Conservation (phyloP, 2,888 invertebrate genomes). For the Exocentrus adspersus region DNA sequence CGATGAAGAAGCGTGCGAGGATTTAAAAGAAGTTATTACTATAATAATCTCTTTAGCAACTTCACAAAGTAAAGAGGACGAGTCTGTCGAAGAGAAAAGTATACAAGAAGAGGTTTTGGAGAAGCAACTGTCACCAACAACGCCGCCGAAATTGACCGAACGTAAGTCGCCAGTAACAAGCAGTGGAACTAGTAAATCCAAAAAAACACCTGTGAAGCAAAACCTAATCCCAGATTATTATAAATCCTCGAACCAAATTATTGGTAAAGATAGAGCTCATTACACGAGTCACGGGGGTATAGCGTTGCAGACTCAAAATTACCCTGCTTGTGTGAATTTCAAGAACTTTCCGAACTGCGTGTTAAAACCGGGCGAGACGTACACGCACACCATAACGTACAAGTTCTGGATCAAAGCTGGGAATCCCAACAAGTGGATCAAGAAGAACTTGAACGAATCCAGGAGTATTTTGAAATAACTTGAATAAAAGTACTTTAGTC, state of each 20-base stretch:
- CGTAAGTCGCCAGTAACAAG: background rate
- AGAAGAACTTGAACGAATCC: slow-evolving; percentile 44
- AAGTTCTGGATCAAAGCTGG: slow-evolving; percentile 71
- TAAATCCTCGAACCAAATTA: slow-evolving; percentile 42
- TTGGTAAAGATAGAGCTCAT: slow-evolving; percentile 75
- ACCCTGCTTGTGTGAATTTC: slow-evolving; percentile 86
- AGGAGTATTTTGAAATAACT: background rate
- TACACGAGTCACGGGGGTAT: slow-evolving; percentile 84
- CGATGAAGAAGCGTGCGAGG: slow-evolving; percentile 34
- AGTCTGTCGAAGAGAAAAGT: background rate
- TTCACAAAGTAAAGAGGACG: background rate
- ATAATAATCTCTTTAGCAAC: slow-evolving; percentile 18
- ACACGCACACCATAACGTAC: slow-evolving; percentile 77
- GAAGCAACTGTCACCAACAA: no score
- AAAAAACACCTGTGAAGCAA: no score
- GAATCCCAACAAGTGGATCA: slow-evolving; percentile 53
- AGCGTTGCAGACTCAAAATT: slow-evolving; percentile 90
- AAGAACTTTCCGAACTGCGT: slow-evolving; percentile 78
- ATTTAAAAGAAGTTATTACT: slow-evolving; percentile 34
- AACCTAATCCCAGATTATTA: slow-evolving; percentile 43
- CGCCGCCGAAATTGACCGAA: background rate
- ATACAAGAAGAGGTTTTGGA: background rate
- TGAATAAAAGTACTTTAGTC: no score
- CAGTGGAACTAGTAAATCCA: background rate
- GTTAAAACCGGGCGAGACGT: slow-evolving; percentile 76